Evolutionary conservation across 2,797 vertebrate genomes (phyloP), one percentile per base, ranked within the genome.

Genomic region (Lacerta agilis): DNA sequence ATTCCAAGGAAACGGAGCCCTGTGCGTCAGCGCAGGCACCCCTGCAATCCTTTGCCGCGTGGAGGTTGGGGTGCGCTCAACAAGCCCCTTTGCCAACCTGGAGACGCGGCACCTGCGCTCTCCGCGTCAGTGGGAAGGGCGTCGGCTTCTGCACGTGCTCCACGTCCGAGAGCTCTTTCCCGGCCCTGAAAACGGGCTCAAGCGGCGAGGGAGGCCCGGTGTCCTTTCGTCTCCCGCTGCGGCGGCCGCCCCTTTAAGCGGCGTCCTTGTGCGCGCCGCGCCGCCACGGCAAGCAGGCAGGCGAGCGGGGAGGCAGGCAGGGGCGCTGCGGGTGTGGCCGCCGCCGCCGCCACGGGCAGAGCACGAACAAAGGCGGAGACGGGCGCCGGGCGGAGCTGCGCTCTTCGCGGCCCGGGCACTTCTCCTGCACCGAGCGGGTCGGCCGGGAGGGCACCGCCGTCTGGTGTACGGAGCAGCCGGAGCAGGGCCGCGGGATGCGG

Each of bases 251-350:
- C 85, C 85, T 86, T 69, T 79, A 79, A 79, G 76, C 76, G 7
- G 73, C 84, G 75, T 69, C 61, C 61, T 49, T 25, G 84, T 29
- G 72, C 83, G 83, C 84, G 18, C 38, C 17, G 78, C 45, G 58
- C 75, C 71, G 82, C 45, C 45, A 3, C 45, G 45, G 33, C 33
- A 33, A 33, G 49, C 45, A 33, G 17, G 78, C 80, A 43, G 38
- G 80, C 45, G 45, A 45, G 45, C 45, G 13, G 13, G n/a, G 29
- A 36, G 49, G 78, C 78, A 33, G 69, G 69, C 80, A 45, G 64
- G 80, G 64, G 80, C 80, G 80, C 80, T 18, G 80, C 80, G 80
- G 80, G 80, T 82, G 80, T 82, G 80, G 80, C 80, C 80, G 80
- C 80, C 13, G 80, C 80, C 8, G 9, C 18, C 15, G 79, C 33